Conservation (phyloP, 2,113 vertebrate species). For the Tetraodon nigroviridis region DNA sequence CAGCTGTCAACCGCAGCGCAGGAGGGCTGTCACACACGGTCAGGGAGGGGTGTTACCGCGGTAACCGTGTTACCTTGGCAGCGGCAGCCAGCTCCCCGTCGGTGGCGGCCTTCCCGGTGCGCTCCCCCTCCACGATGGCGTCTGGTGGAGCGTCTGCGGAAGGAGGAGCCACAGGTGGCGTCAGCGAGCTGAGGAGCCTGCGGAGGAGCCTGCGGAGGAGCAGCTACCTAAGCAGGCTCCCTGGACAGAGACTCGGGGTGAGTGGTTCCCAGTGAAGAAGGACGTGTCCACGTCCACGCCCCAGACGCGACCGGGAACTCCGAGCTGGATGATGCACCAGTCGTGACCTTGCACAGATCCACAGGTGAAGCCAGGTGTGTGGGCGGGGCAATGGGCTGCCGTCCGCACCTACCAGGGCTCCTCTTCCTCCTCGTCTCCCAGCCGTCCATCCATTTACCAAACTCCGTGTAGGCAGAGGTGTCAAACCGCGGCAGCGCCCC, state of each 20-base stretch:
- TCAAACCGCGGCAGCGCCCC: conserved; percentile 65
- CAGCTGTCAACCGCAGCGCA: conserved; percentile 64
- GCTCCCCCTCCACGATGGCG: conserved; percentile 60
- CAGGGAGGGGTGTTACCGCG: neutral
- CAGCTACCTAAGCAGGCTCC: conserved; percentile 58
- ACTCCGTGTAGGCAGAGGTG: conserved; percentile 69
- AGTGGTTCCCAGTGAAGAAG: conserved; percentile 75
- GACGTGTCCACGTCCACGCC: conserved; percentile 76
- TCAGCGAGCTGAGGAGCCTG: no score
- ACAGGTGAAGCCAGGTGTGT: neutral
- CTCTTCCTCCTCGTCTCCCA: conserved; percentile 82
- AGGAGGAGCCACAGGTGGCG: no score
- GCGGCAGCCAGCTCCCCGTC: conserved; percentile 63
- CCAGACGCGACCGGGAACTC: conserved; percentile 61
- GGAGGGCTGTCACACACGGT: neutral
- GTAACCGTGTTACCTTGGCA: conserved; percentile 59
- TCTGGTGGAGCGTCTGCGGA: neutral
- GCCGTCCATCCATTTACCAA: conserved; percentile 81
- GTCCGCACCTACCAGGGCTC: conserved; percentile 62
- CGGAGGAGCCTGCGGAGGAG: no score
- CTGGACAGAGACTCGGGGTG: conserved; percentile 71
- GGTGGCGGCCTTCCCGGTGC: conserved; percentile 73
- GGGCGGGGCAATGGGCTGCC: neutral
- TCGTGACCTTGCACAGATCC: conserved; percentile 64
- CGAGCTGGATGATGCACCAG: conserved; percentile 73